phyloP scores from a whole-genome alignment of 2,797 vertebrate species.

The Loris lydekkerianus region DNA sequence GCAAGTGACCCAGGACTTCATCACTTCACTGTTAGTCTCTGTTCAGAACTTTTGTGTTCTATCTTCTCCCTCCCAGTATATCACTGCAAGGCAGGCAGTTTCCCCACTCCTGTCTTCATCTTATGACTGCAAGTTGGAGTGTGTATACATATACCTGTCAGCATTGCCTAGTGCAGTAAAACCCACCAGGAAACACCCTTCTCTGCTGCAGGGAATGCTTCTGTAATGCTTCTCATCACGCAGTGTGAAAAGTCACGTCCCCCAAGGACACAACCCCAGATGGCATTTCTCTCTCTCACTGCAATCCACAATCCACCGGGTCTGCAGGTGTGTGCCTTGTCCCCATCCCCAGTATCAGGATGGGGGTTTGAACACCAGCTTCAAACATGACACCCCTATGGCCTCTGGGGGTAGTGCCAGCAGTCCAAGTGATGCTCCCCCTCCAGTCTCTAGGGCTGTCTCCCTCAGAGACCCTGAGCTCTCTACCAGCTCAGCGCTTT shows the following conservation, averaged over 20 bases:
- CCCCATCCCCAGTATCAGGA: accelerated
- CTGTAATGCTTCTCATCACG: constrained; percentile 14
- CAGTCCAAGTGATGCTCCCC: accelerated
- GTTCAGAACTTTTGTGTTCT: not conserved
- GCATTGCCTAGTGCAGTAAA: constrained; percentile 18
- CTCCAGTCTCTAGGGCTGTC: accelerated
- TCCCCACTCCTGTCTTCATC: not conserved
- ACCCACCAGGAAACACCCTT: constrained; percentile 24
- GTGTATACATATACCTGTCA: not conserved
- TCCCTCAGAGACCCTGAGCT: not conserved
- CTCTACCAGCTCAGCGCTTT: not conserved
- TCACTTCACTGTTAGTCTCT: not conserved
- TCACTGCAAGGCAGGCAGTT: not conserved
- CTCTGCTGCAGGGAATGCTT: not conserved
- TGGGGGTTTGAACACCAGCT: too few relatives aligned
- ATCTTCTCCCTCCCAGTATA: not conserved
- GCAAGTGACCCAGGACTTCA: not conserved
- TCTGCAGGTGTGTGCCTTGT: not conserved
- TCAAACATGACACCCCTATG: not conserved
- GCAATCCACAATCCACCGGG: not conserved
- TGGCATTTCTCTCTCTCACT: not conserved
- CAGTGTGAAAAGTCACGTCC: not conserved
- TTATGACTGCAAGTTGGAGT: not conserved
- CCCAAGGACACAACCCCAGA: constrained; percentile 24
- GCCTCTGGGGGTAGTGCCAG: not conserved